Percentiles rank a stretch among this genome's conserved stretches.
Conservation (phyloP, 1,140 invertebrate genomes). For the Temnothorax longispinosus region DNA sequence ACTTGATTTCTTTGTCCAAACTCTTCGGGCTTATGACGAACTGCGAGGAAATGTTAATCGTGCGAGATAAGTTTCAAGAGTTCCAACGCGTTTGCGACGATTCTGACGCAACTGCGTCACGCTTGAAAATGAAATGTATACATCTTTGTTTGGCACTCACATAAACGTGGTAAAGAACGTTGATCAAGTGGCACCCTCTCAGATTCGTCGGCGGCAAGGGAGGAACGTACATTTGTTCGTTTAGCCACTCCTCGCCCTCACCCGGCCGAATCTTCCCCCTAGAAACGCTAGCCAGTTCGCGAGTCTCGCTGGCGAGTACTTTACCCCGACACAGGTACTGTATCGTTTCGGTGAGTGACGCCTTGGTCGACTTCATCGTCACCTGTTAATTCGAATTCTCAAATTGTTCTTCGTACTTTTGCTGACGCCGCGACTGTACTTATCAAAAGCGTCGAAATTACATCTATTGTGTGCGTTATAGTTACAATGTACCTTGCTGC, state of each 20-base stretch:
- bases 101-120: neutral
- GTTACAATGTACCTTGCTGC: conserved; percentile 90
- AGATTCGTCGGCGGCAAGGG: conserved; percentile 97
- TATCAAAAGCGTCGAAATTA: neutral
- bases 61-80: neutral
- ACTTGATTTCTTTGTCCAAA: conserved; percentile 95
- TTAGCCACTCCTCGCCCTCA: conserved; percentile 94
- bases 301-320: conserved; percentile 94
- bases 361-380: conserved; percentile 85
- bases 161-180: conserved; percentile 97
- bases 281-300: conserved; percentile 93
- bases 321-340: conserved; percentile 95
- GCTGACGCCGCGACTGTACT: too few species aligned
- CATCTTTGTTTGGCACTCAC: conserved; percentile 88
- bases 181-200: conserved; percentile 97
- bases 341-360: conserved; percentile 90
- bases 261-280: conserved; percentile 94
- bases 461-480: neutral
- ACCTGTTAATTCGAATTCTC: conserved; percentile 72
- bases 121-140: neutral
- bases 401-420: neutral
- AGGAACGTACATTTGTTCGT: conserved; percentile 96
- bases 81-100: neutral
- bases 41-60: conserved; percentile 84
- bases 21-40: conserved; percentile 96